Percentiles rank a stretch among this genome's conserved stretches.
Conservation (phyloP, 2,888 invertebrate genomes). For the Campoplex capitator region DNA sequence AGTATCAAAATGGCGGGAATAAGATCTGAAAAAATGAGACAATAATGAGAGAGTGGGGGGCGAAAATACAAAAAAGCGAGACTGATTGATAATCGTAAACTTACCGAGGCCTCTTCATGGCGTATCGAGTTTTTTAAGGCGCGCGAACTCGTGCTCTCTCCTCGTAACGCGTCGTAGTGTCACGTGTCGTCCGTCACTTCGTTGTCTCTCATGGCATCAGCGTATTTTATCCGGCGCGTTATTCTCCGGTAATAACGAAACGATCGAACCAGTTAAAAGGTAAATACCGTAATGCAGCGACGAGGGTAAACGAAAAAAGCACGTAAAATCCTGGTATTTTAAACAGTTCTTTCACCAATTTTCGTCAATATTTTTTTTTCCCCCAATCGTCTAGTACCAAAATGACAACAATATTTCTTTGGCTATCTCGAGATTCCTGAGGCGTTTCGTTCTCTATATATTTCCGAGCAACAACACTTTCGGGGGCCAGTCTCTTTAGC, state of each 20-base stretch:
- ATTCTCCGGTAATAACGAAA: conserved; percentile 30
- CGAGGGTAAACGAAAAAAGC: background rate
- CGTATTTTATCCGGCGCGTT: conserved; percentile 57
- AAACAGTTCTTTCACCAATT: background rate
- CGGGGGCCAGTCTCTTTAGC: background rate
- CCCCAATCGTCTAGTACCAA: conserved; percentile 12
- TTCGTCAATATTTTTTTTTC: conserved; percentile 21
- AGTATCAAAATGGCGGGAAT: too few species aligned
- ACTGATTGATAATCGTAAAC: conserved; percentile 61
- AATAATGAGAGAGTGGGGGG: too few species aligned
- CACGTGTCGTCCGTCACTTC: conserved; percentile 77
- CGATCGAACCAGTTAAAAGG: background rate
- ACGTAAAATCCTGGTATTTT: background rate
- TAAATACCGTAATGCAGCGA: background rate
- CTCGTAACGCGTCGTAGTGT: conserved; percentile 76
- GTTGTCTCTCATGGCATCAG: conserved; percentile 78
- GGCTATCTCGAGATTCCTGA: background rate
- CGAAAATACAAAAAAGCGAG: background rate
- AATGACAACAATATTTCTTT: conserved; percentile 30
- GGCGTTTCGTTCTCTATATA: background rate
- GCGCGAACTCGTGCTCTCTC: conserved; percentile 60
- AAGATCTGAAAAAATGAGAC: too few species aligned
- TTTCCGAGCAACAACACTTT: background rate
- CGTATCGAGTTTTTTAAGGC: conserved; percentile 66
- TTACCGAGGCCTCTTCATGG: conserved; percentile 82